Evolutionary conservation across 1,140 invertebrate species (phyloP).

Genomic region (Leptinotarsa lineolata): DNA sequence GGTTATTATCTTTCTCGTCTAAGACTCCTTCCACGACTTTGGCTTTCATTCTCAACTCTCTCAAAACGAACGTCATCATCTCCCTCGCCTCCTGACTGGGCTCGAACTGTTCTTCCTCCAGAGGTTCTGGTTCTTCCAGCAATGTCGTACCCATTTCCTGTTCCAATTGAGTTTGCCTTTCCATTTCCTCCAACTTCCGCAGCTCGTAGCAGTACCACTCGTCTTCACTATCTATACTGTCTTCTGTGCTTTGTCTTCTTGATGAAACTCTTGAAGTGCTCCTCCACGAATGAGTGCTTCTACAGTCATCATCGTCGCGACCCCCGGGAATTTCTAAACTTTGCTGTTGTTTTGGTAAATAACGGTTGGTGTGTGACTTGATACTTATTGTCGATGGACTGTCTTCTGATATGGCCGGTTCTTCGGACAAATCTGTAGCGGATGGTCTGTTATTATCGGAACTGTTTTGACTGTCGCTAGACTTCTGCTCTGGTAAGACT

Average conservation of each 20-base stretch:
- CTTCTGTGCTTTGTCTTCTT: constrained; percentile 86
- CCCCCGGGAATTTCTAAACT: constrained; percentile 78
- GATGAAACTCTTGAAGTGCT: constrained; percentile 86
- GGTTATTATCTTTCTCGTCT: constrained; percentile 50
- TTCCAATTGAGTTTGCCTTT: constrained; percentile 72
- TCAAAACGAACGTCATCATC: constrained; percentile 75
- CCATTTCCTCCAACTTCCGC: constrained; percentile 83
- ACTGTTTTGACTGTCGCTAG: constrained; percentile 55
- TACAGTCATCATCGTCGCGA: constrained; percentile 80
- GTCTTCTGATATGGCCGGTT: constrained; percentile 56
- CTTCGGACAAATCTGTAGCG: constrained; percentile 34
- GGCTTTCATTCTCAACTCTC: constrained; percentile 73
- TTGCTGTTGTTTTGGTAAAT: constrained; percentile 72
- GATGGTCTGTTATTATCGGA: constrained; percentile 45
- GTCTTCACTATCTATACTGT: constrained; percentile 90
- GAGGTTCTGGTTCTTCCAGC: constrained; percentile 63
- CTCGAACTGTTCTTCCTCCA: constrained; percentile 59
- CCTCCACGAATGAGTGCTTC: constrained; percentile 83
- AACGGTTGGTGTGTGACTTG: constrained; percentile 62
- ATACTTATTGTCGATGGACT: constrained; percentile 68
- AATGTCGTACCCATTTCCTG: constrained; percentile 65
- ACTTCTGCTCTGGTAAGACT: constrained; percentile 49
- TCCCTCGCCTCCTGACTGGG: constrained; percentile 75
- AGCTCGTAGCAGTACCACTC: constrained; percentile 92
- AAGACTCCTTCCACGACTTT: constrained; percentile 55